phyloP scores from a whole-genome alignment of 1,140 invertebrate species.

The Aphidius gifuensis region DNA sequence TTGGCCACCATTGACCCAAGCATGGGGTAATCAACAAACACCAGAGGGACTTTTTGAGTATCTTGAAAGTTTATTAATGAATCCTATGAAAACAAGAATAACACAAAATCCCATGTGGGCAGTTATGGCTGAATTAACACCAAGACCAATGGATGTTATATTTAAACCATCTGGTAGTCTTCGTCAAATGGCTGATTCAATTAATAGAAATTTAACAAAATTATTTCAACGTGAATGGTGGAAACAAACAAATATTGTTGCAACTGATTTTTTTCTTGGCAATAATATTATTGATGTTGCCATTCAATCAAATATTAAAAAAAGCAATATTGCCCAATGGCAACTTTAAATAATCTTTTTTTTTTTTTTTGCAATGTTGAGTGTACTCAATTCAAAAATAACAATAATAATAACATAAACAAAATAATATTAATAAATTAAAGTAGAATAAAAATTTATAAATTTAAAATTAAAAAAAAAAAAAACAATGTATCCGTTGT shows the following conservation, averaged over 20 bases:
- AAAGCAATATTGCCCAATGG: conserved; percentile 42
- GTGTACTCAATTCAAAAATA: no score
- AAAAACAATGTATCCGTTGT: neutral
- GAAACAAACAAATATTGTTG: conserved; percentile 68
- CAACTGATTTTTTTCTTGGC: conserved; percentile 76
- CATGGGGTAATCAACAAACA: conserved; percentile 65
- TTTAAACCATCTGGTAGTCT: conserved; percentile 63
- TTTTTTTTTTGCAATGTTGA: no score
- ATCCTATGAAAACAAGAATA: conserved; percentile 39
- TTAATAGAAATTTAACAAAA: conserved; percentile 66
- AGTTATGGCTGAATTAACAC: conserved; percentile 79
- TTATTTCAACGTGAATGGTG: conserved; percentile 66
- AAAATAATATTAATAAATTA: no score
- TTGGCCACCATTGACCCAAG: conserved; percentile 69
- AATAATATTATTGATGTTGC: conserved; percentile 72
- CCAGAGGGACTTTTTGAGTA: conserved; percentile 56
- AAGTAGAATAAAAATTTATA: no score
- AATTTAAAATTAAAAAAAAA: no score
- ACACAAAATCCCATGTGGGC: conserved; percentile 65
- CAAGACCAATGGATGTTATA: conserved; percentile 66
- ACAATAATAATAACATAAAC: neutral
- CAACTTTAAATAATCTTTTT: conserved; percentile 22
- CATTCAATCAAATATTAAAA: conserved; percentile 59
- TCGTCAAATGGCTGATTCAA: conserved; percentile 65
- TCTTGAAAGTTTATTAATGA: conserved; percentile 55